A percentile compares a stretch with the other conserved stretches of the same genome.
phyloP scores from a whole-genome alignment of 2,113 vertebrate genomes.

The Thamnophis sirtalis region DNA sequence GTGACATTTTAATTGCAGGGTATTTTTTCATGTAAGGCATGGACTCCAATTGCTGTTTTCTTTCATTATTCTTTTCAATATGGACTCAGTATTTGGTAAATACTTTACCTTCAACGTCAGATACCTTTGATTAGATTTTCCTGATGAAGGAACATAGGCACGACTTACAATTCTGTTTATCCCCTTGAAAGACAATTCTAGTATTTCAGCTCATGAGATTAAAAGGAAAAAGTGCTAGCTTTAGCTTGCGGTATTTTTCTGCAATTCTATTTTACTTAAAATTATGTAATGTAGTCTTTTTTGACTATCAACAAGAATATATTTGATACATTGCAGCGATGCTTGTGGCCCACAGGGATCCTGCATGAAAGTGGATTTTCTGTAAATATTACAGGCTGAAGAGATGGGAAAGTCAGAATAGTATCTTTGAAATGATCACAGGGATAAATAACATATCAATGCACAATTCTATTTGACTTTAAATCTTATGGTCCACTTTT shows the following conservation, averaged over 20 bases:
- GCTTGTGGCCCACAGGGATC: background rate
- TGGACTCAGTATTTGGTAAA: background rate
- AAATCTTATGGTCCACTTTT: background rate
- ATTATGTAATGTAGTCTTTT: background rate
- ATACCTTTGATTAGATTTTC: background rate
- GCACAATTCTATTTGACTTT: background rate
- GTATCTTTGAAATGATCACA: background rate
- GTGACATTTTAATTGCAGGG: constrained; percentile 8
- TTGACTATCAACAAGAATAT: background rate
- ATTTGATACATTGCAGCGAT: background rate
- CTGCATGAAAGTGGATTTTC: background rate
- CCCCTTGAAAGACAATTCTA: background rate
- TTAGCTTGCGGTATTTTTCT: background rate
- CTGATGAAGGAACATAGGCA: background rate
- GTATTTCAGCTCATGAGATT: background rate
- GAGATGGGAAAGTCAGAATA: background rate
- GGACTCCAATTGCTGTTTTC: background rate
- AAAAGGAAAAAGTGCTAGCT: background rate
- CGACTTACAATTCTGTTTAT: background rate
- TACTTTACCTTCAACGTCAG: background rate
- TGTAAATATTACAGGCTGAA: background rate
- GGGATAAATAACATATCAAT: background rate
- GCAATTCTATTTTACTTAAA: background rate
- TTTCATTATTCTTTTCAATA: background rate
- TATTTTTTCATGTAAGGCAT: background rate